Evolutionary conservation across 2,113 vertebrate genomes (phyloP), one percentile per base, ranked within the genome.

Genomic region (Sporophila hypoxantha): DNA sequence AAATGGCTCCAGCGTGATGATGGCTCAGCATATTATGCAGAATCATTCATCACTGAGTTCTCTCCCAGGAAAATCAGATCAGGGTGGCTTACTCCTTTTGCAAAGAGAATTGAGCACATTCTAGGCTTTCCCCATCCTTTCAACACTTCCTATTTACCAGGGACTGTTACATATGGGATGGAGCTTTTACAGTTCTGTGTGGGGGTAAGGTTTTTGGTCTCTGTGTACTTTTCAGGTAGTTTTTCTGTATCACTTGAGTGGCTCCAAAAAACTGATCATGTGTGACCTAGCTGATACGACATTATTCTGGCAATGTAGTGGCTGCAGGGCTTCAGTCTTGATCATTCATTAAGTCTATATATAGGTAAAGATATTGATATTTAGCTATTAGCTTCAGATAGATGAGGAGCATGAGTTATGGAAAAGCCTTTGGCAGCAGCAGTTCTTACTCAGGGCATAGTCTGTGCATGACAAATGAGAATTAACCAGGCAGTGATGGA

Each of bases 11-110:
- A 6, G 8, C 14, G 30, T 82, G 79, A 49, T 94, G 95, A 96
- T 93, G 87, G 94, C 92, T 97, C 95, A 97, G 96, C 96, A 92
- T 86, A 85, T 94, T 95, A 89, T 32, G 32, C 78, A 92, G 90
- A 91, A 92, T 75, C 92, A 96, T 97, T 96, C 77, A 96, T 96
- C 96, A 97, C 82, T 67, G 73, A 71, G 70, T 92, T 95, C 50
- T 82, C 60, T 92, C 82, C 39, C 85, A 93, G 94, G 82, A 84
- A 96, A 95, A 96, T 85, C 73, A 56, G 64, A 95, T 96, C 93
- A 89, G 86, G 83, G 81, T 76, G 52, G 60, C 61, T 95, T 93
- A 87, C 73, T 89, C 62, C 73, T 83, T 87, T 93, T 92, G 68
- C 69, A 82, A 88, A 91, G 88, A 87, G 25, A 85, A 53, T 75